Evolutionary conservation across 2,888 invertebrate genomes (phyloP), one percentile per base, ranked within the genome.

Genomic region (Caenorhabditis macrosperma): DNA sequence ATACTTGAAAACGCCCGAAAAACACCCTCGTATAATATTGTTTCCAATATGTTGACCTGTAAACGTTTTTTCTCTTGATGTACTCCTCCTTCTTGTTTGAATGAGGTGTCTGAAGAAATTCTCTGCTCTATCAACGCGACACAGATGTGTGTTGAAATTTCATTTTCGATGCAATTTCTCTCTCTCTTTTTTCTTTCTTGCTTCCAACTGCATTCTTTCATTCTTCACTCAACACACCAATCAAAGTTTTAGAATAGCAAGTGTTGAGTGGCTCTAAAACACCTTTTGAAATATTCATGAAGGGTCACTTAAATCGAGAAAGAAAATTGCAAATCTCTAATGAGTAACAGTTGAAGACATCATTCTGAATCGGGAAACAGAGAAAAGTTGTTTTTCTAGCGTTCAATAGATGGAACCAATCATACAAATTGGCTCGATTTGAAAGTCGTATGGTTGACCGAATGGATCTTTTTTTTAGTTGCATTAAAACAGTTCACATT

Each of bases 11-110:
- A 90, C 90, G 17, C 86, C 83, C 10, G 88, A 85, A 61, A 89
- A 88, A 61, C 90, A 90, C 15, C 90, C 90, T 4, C 90, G 86
- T 61, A 90, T 90, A 46, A 90, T 88, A 54, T 90, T 90, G 76
- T 88, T 90, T 7, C 90, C 90, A 59, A 90, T 83, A 71, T 89
- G 88, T 48, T 88, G 88, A 17, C 90, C 90, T 90, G 80, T 68
- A 86, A 82, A 30, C n/a, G 17, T 59, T 57, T 59, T 48, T 26
- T 38, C 22, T 48, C 22, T 26, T 41, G 6, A n/a, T 20, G 33
- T n/a, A 35, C 55, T 30, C 59, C 59, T n/a, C n/a, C n/a, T n/a
- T n/a, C n/a, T n/a, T n/a, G n/a, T n/a, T n/a, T n/a, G n/a, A n/a
- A n/a, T n/a, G n/a, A n/a, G n/a, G n/a, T n/a, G n/a, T n/a, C n/a